Base-by-base conservation (phyloP, 2,797 vertebrate genomes). In the Botia kubotai region DNA sequence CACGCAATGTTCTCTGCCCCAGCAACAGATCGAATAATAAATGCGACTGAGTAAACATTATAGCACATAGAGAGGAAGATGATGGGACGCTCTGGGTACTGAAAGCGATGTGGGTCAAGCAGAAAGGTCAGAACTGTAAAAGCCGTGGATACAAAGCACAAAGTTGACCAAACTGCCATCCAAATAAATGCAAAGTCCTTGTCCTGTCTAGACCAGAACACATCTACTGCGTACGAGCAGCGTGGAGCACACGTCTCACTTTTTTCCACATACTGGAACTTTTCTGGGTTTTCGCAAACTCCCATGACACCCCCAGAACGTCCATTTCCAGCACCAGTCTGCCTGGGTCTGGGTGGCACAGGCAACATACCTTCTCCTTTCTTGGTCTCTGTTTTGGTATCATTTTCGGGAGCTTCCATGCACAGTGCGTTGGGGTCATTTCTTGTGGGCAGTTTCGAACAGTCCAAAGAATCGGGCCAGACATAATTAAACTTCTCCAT, bases 41-140 rank as follows among this genome's bases (percentile, higher is more conserved):
- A 99, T 87, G 97, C 98, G 87, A 98, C 93, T 0, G 97, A 98
- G 92, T 99, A 98, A 75, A 98, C 95, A 0, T 98, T 99, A 93
- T 99, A 99, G 90, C 98, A 99, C 97, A 99, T 98, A 82, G 96
- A 97, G 78, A 99, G 96, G 92, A 99, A 99, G 91, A 99, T 97
- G 89, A 99, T 98, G 88, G 98, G 98, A 48, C 97, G 92, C 93
- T 99, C 98, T 0, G 98, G 98, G 88, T 99, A 99, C 90, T 98
- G 98, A 92, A 99, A 99, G 75, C 98, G 96, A 81, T 96, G 96
- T 0, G 98, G 97, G 87, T 99, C 97, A 13, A 99, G 94, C 71
- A 99, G 94, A 90, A 99, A 99, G 86, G 98, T 99, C 76, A 99
- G 94, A 13, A 98, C 97, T 0, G 98, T 99, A 93, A 99, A 99